A percentile compares a stretch with the other conserved stretches of the same genome.
These are phyloP conservation scores for Apamea sordens DNA, from an alignment of 2,888 invertebrate genomes.

Conservation along the genomic window DNA sequence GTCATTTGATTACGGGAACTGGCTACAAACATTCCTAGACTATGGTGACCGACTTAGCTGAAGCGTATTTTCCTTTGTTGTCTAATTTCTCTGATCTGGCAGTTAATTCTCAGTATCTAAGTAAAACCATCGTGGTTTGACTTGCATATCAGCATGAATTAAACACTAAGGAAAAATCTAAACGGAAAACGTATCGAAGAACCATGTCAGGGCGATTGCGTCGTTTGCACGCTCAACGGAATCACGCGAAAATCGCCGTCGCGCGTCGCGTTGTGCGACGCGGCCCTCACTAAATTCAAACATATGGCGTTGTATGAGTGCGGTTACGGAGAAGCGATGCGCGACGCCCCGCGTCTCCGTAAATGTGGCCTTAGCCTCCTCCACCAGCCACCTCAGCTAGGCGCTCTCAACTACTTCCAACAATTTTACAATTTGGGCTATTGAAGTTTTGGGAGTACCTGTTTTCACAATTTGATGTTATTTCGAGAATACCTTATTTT, in stretches of 20 bases:
- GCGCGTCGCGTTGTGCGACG: no score
- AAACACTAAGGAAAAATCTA: not conserved
- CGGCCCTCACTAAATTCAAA: no score
- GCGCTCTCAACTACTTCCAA: not conserved
- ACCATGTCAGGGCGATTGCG: not conserved
- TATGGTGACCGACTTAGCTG: slow-evolving; percentile 6
- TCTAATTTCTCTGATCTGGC: not conserved
- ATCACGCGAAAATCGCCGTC: not conserved
- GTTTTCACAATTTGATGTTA: slow-evolving; percentile 3
- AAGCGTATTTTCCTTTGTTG: not conserved
- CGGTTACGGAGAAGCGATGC: no score
- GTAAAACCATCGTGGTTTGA: not conserved
- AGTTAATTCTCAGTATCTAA: slow-evolving; percentile 14
- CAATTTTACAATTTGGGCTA: not conserved
- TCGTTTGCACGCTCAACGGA: not conserved
- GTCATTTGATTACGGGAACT: not conserved
- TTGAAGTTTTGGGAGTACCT: slow-evolving; percentile 3
- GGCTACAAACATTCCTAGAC: slow-evolving; percentile 5
- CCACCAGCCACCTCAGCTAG: no score
- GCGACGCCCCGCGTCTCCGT: no score
- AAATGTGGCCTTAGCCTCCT: no score
- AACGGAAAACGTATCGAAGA: not conserved
- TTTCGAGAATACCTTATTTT: not conserved
- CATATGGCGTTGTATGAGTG: no score
- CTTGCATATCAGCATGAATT: not conserved